Base-by-base conservation (phyloP, 2,888 invertebrate species). In the Colletes collaris region DNA sequence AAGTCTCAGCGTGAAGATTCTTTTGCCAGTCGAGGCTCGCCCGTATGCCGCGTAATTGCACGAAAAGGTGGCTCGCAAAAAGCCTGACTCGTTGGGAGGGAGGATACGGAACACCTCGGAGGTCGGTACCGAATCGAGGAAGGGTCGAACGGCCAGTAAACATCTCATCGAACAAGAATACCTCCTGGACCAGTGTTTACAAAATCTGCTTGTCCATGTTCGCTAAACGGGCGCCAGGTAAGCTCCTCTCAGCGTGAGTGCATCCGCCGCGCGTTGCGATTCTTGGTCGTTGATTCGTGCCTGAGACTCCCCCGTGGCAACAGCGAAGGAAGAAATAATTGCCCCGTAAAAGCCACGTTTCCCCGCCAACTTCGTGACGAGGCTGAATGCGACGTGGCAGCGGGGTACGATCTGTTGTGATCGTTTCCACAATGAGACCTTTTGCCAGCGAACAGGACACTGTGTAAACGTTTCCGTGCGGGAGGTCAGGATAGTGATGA, bases 351-450 rank as follows among this genome's bases (percentile, higher is more conserved):
- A 89, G 83, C 86, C 83, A 83, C 87, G 84, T 83, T 86, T 76
- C 77, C 81, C 72, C 60, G 77, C 44, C 72, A 80, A 81, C 79
- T 80, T 87, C 81, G 87, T 82, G 81, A 79, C 77, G 72, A 50
- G 35, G 73, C 27, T 87, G 87, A 87, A 87, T 89, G 84, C 81
- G 27, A n/a, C 68, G 76, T 85, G 83, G 86, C 89, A 86, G 79
- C 88, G 86, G 87, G 86, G 81, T 84, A 86, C 88, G 87, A 82
- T 84, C 88, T 89, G 90, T 91, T 90, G 90, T 90, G 89, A 92
- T 87, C 87, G 84, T 79, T 67, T 79, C 86, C 86, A 91, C 91
- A 92, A 92, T 90, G 87, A 87, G 85, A 77, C 86, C 87, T 73
- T 85, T 82, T 73, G 82, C 75, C 65, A 71, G n/a, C 63, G 69